phyloP scores from a whole-genome alignment of 2,888 invertebrate species.

The Drosophila multiciliata region DNA sequence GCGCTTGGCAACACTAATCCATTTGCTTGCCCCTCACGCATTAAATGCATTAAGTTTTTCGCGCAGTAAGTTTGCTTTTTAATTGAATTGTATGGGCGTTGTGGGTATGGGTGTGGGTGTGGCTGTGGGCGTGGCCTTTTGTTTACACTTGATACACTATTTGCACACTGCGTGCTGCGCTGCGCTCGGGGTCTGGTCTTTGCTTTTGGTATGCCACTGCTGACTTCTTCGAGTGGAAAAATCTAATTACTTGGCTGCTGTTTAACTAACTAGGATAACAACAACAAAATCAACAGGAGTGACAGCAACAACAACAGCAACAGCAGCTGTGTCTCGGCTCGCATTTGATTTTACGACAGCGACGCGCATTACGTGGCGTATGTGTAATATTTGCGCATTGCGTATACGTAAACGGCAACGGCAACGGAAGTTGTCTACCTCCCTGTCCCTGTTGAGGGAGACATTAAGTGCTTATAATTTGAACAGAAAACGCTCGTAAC shows the following conservation, averaged over 20 bases:
- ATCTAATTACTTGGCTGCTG: constrained; percentile 76
- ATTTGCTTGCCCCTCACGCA: constrained; percentile 76
- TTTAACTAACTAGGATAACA: constrained; percentile 58
- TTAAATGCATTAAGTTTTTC: constrained; percentile 74
- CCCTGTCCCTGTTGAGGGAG: constrained; percentile 50
- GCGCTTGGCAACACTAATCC: constrained; percentile 51
- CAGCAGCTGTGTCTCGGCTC: constrained; percentile 45
- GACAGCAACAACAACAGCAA: background rate
- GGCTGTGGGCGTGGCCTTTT: constrained; percentile 34
- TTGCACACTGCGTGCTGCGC: constrained; percentile 43
- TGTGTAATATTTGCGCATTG: constrained; percentile 63
- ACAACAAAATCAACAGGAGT: constrained; percentile 4
- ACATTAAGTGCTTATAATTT: constrained; percentile 80
- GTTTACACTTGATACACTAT: constrained; percentile 71
- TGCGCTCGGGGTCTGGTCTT: constrained; percentile 4
- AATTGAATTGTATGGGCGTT: constrained; percentile 70
- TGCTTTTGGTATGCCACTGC: constrained; percentile 16
- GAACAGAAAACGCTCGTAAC: constrained; percentile 72
- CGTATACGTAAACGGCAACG: constrained; percentile 47
- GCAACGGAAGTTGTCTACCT: constrained; percentile 2
- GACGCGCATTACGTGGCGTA: constrained; percentile 56
- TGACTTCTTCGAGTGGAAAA: constrained; percentile 65
- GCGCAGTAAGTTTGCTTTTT: constrained; percentile 57
- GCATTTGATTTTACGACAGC: constrained; percentile 57
- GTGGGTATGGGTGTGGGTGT: constrained; percentile 11